Evolutionary conservation across 2,888 invertebrate species (phyloP), one percentile per base, ranked within the genome.

Genomic region (Latrodectus elegans): DNA sequence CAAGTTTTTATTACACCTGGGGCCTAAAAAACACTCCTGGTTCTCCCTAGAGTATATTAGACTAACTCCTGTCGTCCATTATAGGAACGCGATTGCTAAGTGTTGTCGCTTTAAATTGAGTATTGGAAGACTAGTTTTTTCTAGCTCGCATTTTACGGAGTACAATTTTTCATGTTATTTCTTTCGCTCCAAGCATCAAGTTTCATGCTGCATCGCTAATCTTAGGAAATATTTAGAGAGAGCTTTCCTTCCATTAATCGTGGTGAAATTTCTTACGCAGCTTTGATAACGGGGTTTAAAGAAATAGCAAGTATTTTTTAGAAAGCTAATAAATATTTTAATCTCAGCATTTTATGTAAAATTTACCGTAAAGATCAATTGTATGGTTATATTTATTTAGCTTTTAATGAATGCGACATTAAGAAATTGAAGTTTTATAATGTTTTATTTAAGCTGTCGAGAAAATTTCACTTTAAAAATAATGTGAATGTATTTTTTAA

Each of bases 51-150:
- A 72, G 84, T 84, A 55, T 84, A 84, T 84, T 84, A 84, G 84
- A 65, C 52, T 52, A 67, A 72, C 77, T 75, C 70, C n/a, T 83
- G 83, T 83, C 84, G 53, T 17, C 84, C 84, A 77, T 77, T 84
- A 77, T 73, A 77, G 76, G 78, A 84, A 84, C 76, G 26, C 65
- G 64, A 77, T 72, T 65, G 64, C 77, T 77, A 84, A 84, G 72
- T 77, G 84, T 77, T 84, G 84, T 77, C 77, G 84, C 55, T 84
- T 84, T 84, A 84, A 72, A 84, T 84, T 77, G 84, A 84, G 77
- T 76, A 71, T 17, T 55, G 65, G 38, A 72, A 84, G 26, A 51
- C 15, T 71, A 64, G 67, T 72, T 76, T 52, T 55, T 55, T 26
- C 52, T 70, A 14, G 22, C 70, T 70, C 12, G n/a, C 60, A 15